A percentile compares a stretch with the other conserved stretches of the same genome.
Conservation (phyloP, 2,888 invertebrate species). For the Yponomeuta evonymella region DNA sequence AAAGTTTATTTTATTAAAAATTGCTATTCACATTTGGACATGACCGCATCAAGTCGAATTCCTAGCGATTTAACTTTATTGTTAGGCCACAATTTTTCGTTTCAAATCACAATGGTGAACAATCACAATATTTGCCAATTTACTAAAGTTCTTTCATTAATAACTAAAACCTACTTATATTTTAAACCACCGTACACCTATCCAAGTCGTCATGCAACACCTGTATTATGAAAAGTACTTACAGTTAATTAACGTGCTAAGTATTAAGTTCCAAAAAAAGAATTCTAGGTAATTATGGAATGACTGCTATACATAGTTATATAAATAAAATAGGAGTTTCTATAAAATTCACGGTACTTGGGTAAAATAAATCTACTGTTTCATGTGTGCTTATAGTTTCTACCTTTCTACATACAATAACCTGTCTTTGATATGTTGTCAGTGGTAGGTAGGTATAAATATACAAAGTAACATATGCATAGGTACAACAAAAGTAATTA, state of each 20-base stretch:
- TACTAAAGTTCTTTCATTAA: not conserved
- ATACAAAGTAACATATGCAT: too few species aligned
- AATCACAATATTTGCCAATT: constrained; percentile 46
- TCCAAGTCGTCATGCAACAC: too few species aligned
- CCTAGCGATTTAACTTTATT: constrained; percentile 23
- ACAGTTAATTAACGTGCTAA: too few species aligned
- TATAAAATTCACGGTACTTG: too few species aligned
- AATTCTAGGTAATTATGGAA: too few species aligned
- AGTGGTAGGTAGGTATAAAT: not conserved
- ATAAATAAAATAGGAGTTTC: too few species aligned
- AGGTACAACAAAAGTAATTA: too few species aligned
- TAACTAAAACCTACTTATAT: not conserved
- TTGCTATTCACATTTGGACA: constrained; percentile 25
- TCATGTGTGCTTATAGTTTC: not conserved
- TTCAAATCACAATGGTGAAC: constrained; percentile 52
- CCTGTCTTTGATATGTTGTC: not conserved
- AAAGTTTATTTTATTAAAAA: not conserved
- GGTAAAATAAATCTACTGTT: too few species aligned
- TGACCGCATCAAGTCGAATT: constrained; percentile 33
- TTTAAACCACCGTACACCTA: too few species aligned
- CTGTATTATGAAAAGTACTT: too few species aligned
- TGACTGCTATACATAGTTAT: too few species aligned
- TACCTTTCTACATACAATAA: not conserved
- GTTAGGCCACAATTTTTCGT: constrained; percentile 59
- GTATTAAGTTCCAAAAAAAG: too few species aligned